A percentile compares a stretch with the other conserved stretches of the same genome.
These are phyloP conservation scores for Conus betulinus DNA, from an alignment of 1,140 invertebrate species.

Conservation along the genomic window DNA sequence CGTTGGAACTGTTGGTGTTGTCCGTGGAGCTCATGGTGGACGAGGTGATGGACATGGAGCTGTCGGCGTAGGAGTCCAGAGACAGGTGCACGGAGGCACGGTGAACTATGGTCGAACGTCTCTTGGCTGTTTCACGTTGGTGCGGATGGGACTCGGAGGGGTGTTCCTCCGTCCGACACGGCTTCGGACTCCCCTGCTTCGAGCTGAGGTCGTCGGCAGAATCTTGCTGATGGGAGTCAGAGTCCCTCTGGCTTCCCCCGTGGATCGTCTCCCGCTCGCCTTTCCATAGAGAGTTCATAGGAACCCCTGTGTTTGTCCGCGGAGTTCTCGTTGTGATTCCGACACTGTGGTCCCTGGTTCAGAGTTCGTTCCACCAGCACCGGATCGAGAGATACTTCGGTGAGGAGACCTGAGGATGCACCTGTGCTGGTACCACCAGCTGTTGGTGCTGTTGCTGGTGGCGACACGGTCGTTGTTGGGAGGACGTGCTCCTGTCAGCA, in stretches of 20 bases:
- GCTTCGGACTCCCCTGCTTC: neutral
- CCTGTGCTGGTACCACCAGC: neutral
- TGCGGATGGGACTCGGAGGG: neutral
- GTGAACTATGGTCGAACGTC: constrained; percentile 1
- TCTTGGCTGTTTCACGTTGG: neutral
- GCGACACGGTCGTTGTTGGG: neutral
- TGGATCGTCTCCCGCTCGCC: neutral
- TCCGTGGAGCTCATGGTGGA: constrained; percentile 9
- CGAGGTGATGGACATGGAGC: neutral
- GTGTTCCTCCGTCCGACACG: neutral
- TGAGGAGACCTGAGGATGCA: neutral
- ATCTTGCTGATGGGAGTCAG: neutral
- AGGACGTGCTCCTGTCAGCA: neutral
- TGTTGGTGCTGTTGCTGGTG: neutral
- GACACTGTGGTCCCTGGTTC: neutral
- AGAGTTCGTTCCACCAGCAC: neutral
- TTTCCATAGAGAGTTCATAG: neutral
- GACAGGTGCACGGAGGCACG: constrained; percentile 24
- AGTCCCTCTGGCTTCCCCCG: too few relatives aligned
- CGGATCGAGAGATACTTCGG: neutral
- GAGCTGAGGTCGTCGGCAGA: neutral
- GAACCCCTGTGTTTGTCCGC: neutral
- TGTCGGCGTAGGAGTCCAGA: constrained; percentile 3
- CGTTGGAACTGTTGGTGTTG: constrained; percentile 14
- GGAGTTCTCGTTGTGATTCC: neutral